phyloP scores from a whole-genome alignment of 2,113 vertebrate genomes.

The Mormoops blainvillei region DNA sequence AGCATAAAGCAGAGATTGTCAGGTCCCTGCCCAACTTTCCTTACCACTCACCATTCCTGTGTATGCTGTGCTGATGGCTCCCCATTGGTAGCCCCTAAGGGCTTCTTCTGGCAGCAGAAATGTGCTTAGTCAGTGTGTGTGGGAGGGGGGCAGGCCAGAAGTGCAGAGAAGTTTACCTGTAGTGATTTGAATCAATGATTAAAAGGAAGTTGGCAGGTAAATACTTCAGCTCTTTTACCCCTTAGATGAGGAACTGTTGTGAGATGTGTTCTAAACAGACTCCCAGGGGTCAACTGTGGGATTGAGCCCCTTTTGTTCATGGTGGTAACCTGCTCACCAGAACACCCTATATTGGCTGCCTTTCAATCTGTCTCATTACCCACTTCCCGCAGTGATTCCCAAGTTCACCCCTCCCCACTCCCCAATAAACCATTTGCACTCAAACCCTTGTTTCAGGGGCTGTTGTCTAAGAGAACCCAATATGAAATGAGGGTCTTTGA shows the following conservation, averaged over 20 bases:
- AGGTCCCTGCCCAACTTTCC: fast-evolving
- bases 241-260: background rate
- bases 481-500: background rate
- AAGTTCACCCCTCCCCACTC: background rate
- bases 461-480: background rate
- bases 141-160: background rate
- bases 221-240: background rate
- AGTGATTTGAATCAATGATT: background rate
- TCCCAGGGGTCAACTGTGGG: background rate
- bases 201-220: background rate
- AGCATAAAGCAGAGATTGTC: background rate
- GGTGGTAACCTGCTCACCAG: background rate
- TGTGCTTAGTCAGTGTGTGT: background rate
- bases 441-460: background rate
- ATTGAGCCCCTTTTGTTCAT: fast-evolving
- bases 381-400: no score
- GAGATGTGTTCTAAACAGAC: background rate
- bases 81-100: background rate
- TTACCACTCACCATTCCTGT: background rate
- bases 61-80: background rate
- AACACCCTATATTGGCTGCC: background rate
- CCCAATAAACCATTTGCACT: background rate
- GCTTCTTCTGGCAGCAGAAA: background rate
- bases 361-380: background rate
- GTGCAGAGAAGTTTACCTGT: background rate